Evolutionary conservation across 30 jellyfish, hydroid and myxozoan species (phyloP).

Genomic region (Haliclystus octoradiatus): DNA sequence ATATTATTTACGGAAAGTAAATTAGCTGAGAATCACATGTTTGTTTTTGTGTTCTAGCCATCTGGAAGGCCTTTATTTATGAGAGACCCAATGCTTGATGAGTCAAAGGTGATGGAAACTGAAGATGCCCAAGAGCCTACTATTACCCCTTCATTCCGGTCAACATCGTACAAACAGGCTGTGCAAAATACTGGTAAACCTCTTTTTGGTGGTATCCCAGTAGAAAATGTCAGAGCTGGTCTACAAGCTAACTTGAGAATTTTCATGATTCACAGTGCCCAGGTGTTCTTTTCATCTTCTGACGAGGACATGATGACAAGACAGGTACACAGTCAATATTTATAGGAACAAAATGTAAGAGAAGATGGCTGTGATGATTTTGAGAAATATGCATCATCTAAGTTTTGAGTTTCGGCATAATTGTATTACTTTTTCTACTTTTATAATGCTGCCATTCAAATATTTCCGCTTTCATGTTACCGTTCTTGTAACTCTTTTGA

Average conservation of each 20-base stretch:
- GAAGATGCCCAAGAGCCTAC: slow-evolving; percentile 20
- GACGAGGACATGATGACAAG: slow-evolving; percentile 54
- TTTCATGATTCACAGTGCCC: slow-evolving; percentile 61
- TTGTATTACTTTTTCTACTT: background rate
- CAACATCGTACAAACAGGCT: slow-evolving; percentile 98
- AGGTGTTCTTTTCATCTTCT: slow-evolving; percentile 50
- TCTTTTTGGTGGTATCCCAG: slow-evolving; percentile 64
- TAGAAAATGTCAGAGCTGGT: slow-evolving; percentile 83
- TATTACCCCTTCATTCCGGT: slow-evolving; percentile 63
- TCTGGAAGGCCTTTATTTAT: slow-evolving; percentile 67
- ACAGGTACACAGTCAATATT: too few species aligned
- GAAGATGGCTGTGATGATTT: too few species aligned
- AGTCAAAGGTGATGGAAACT: slow-evolving; percentile 2
- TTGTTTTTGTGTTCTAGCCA: slow-evolving; percentile 16
- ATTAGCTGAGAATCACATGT: background rate
- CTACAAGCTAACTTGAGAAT: slow-evolving; percentile 77
- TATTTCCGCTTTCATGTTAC: background rate
- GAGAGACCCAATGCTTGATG: slow-evolving; percentile 64
- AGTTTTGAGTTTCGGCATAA: background rate
- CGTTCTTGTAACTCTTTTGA: background rate
- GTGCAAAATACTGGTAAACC: slow-evolving; percentile 67
- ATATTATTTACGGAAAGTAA: too few species aligned
- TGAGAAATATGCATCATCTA: background rate
- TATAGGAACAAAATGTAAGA: too few species aligned
- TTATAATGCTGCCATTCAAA: background rate